phyloP scores from a whole-genome alignment of 2,888 invertebrate species.

The Iphiclides podalirius region DNA sequence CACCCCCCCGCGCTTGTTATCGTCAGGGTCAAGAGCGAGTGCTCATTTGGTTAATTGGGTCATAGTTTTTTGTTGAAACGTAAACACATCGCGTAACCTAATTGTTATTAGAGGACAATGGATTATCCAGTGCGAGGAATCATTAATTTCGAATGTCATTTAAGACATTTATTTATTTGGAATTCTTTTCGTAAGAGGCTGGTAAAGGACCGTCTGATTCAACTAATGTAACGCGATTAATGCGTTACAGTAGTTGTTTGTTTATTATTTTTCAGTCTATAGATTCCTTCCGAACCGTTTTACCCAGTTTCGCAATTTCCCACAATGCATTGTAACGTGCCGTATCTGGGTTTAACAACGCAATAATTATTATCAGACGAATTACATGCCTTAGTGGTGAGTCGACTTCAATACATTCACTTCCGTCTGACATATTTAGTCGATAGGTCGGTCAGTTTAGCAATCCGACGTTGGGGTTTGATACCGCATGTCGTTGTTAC shows the following conservation, averaged over 20 bases:
- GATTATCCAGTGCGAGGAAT: too few relatives aligned
- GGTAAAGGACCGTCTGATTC: too few relatives aligned
- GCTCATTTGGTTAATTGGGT: slow-evolving; percentile 2
- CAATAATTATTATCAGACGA: slow-evolving; percentile 8
- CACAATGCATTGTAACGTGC: slow-evolving; percentile 1
- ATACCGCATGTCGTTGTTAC: too few relatives aligned
- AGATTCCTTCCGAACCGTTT: background rate
- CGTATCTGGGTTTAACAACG: slow-evolving; percentile 9
- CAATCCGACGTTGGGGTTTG: too few relatives aligned
- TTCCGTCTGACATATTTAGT: background rate
- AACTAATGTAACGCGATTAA: too few relatives aligned
- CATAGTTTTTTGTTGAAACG: background rate
- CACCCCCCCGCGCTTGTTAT: background rate
- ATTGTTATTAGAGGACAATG: too few relatives aligned
- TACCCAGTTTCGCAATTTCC: background rate
- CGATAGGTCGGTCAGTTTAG: too few relatives aligned
- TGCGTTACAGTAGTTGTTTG: too few relatives aligned
- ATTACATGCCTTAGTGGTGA: slow-evolving; percentile 3
- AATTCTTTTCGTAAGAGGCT: too few relatives aligned
- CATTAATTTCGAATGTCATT: too few relatives aligned
- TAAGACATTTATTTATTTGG: too few relatives aligned
- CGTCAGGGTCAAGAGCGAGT: slow-evolving; percentile 10
- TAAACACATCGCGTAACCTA: background rate
- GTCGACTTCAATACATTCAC: background rate
- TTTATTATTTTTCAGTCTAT: too few relatives aligned